A percentile compares a stretch with the other conserved stretches of the same genome.
Conservation (phyloP, 2,888 invertebrate species). For the Drosophila histrio region DNA sequence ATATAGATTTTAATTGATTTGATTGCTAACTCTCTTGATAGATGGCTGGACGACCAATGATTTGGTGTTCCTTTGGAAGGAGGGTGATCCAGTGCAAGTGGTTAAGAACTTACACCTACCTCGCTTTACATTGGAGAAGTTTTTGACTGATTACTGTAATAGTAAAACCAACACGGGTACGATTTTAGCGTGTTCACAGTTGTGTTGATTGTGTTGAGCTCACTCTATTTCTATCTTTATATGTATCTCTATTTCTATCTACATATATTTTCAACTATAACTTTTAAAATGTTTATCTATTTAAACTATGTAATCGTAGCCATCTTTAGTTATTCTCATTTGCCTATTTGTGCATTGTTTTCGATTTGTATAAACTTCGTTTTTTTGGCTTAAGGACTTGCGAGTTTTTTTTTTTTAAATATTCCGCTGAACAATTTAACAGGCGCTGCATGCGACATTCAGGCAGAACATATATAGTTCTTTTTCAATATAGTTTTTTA, state of each 20-base stretch:
- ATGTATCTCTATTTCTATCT: neutral
- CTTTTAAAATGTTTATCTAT: constrained; percentile 9
- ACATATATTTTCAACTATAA: constrained; percentile 5
- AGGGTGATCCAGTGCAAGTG: constrained; percentile 97
- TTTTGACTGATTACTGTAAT: constrained; percentile 97
- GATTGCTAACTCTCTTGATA: constrained; percentile 83
- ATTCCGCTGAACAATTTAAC: constrained; percentile 7
- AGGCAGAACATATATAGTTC: constrained; percentile 2
- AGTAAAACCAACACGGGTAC: constrained; percentile 98
- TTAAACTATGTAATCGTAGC: constrained; percentile 2
- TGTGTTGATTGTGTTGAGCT: constrained; percentile 49
- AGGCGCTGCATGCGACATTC: constrained; percentile 31
- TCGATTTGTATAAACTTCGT: constrained; percentile 5
- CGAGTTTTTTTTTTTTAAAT: constrained; percentile 19
- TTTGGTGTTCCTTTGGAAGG: constrained; percentile 98
- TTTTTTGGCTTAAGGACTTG: constrained; percentile 1
- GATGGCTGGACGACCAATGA: constrained; percentile 99
- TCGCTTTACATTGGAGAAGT: constrained; percentile 96
- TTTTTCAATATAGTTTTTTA: constrained; percentile 20
- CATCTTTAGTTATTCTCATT: constrained; percentile 5
- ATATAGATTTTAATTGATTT: neutral
- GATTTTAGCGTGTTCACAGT: constrained; percentile 64
- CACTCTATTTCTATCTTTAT: constrained; percentile 7
- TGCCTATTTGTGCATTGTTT: constrained; percentile 1
- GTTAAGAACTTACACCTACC: constrained; percentile 97